Evolutionary conservation across 2,888 invertebrate species (phyloP).

Genomic region (Andricus curvator): DNA sequence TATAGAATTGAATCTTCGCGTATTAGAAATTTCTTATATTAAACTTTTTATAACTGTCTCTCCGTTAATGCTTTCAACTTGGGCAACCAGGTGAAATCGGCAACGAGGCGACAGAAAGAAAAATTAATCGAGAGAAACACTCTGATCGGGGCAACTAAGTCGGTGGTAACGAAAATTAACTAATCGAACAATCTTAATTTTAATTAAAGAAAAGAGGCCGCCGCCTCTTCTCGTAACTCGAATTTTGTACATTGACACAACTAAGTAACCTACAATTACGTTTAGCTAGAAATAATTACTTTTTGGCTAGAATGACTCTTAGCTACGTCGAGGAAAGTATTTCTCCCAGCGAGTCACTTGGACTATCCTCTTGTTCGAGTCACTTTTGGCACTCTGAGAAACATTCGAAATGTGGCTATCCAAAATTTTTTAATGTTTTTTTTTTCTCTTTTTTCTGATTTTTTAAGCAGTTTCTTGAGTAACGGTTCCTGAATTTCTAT

Average conservation of each 20-base stretch:
- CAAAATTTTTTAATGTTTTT: constrained; percentile 38
- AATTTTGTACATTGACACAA: constrained; percentile 40
- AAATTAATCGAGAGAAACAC: constrained; percentile 13
- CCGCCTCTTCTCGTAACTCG: constrained; percentile 2
- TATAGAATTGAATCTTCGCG: not conserved
- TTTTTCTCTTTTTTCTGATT: constrained; percentile 28
- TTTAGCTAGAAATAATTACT: constrained; percentile 39
- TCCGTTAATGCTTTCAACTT: not conserved
- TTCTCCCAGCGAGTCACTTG: constrained; percentile 10
- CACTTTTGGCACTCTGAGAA: constrained; percentile 77
- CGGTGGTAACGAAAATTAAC: constrained; percentile 23
- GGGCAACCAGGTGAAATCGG: constrained; percentile 41
- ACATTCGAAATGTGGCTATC: constrained; percentile 53
- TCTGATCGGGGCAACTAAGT: constrained; percentile 32
- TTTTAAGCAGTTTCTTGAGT: constrained; percentile 6
- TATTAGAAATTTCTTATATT: constrained; percentile 30
- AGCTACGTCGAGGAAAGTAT: constrained; percentile 40
- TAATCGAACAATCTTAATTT: constrained; percentile 2
- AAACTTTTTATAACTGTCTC: not conserved
- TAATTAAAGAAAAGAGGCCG: not conserved
- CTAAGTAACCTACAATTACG: constrained; percentile 39
- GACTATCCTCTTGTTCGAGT: constrained; percentile 46
- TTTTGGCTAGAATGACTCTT: constrained; percentile 41
- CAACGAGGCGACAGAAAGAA: not conserved
- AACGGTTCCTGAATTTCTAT: not conserved